These are phyloP conservation scores for Eupsilia transversa DNA, from an alignment of 2,888 invertebrate species.

Conservation along the genomic window DNA sequence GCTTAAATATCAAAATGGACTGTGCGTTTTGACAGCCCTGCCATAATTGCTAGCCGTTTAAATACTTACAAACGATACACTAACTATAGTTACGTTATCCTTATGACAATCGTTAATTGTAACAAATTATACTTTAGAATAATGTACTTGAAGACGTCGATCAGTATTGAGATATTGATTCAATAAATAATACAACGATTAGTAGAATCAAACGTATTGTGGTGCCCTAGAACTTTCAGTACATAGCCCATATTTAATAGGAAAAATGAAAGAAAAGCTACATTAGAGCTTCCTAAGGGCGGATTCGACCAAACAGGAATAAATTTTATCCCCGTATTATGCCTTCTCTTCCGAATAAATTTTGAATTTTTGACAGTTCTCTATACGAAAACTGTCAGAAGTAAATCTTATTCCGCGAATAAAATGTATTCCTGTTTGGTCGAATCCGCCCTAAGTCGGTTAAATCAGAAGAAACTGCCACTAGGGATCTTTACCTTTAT, in stretches of 20 bases:
- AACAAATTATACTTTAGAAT: slow-evolving; percentile 53
- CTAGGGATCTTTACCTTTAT: no score
- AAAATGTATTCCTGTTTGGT: no score
- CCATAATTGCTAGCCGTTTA: slow-evolving; percentile 54
- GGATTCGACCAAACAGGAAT: no score
- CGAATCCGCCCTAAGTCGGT: no score
- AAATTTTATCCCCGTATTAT: no score
- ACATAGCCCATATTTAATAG: not conserved
- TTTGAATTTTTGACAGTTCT: no score
- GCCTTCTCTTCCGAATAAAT: no score
- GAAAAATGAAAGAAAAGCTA: not conserved
- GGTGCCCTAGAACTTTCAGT: no score
- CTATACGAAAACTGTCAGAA: no score
- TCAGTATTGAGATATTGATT: slow-evolving; percentile 33
- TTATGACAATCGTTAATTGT: slow-evolving; percentile 64
- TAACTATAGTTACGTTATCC: slow-evolving; percentile 59
- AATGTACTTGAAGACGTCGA: slow-evolving; percentile 32
- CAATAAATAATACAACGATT: slow-evolving; percentile 24
- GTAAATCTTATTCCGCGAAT: no score
- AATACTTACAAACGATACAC: slow-evolving; percentile 62
- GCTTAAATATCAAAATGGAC: not conserved
- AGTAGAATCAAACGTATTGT: not conserved
- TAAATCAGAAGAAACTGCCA: no score
- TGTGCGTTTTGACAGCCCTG: slow-evolving; percentile 49
- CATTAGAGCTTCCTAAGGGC: not conserved